Evolutionary conservation across 2,888 invertebrate species (phyloP), one percentile per base, ranked within the genome.

Genomic region (Criorhina ranunculi): DNA sequence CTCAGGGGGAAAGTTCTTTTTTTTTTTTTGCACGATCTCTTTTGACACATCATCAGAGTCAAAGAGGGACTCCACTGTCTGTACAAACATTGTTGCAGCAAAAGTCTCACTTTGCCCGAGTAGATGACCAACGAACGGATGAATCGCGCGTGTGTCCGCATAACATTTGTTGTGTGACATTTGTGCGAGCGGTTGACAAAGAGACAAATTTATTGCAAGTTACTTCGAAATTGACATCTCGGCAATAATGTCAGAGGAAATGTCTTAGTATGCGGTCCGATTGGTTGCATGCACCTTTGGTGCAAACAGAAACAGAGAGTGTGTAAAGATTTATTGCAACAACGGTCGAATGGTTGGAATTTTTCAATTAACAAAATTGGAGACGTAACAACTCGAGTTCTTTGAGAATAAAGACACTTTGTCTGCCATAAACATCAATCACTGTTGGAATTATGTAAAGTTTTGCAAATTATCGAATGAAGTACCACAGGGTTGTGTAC

Each of bases 141-240:
- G 66, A 66, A 70, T 59, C 57, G 57, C 57, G 46, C 57, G 44
- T 57, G 51, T 66, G 69, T 59, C 29, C 37, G 8, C 55, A 15
- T 42, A 19, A 12, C 37, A 2, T 12, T n/a, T 42, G 46, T n/a
- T 31, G 46, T 55, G 64, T 75, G 75, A 75, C 75, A 75, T 75
- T 75, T 66, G 57, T 35, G 44, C 35, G 53, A 55, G 12, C 40
- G 53, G 12, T 24, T 62, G 62, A 62, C 73, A 73, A 55, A 17
- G 17, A 42, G 67, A 77, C 76, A 77, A 77, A 77, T 77, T 77
- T 77, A 77, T 77, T 69, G 76, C 49, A 24, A 51, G 59, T 67
- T 49, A 40, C 51, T 24, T 17, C 19, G 33, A 31, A 77, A 77
- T 42, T 77, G 76, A 60, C 76, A 44, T 35, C 59, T 35, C 35